These are phyloP conservation scores for Porites lobata DNA, from an alignment of 92 coral and sea anemone genomes.

Conservation along the genomic window DNA sequence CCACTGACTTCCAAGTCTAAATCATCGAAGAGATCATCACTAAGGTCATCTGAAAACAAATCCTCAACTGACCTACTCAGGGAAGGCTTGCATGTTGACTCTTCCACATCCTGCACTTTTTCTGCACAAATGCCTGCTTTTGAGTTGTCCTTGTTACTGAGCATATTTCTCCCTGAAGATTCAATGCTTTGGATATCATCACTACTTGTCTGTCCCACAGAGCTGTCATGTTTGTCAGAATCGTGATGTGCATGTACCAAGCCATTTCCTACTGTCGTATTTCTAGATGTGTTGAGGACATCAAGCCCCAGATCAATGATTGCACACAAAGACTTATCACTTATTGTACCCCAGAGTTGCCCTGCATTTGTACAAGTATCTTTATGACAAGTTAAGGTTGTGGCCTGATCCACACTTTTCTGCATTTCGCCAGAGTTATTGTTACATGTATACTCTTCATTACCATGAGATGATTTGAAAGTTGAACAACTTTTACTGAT, in stretches of 20 bases:
- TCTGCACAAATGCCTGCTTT: background rate
- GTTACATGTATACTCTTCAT: background rate
- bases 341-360: background rate
- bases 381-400: background rate
- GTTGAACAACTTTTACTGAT: background rate
- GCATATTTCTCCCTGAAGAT: background rate
- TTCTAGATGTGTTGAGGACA: background rate
- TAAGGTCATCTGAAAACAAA: slow-evolving; percentile 25
- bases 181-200: background rate
- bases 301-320: background rate
- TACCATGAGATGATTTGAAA: background rate
- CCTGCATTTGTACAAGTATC: background rate
- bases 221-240: background rate
- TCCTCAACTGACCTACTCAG: background rate
- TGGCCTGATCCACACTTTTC: background rate
- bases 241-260: background rate
- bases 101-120: background rate
- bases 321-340: slow-evolving; percentile 12
- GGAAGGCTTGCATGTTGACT: background rate
- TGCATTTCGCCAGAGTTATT: too few relatives aligned
- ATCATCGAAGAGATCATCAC: slow-evolving; percentile 67
- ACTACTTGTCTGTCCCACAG: too few relatives aligned
- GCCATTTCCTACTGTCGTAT: background rate
- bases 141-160: background rate
- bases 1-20: slow-evolving; percentile 10